Conservation (phyloP, 2,888 invertebrate genomes). For the Chelonus formosanus region DNA sequence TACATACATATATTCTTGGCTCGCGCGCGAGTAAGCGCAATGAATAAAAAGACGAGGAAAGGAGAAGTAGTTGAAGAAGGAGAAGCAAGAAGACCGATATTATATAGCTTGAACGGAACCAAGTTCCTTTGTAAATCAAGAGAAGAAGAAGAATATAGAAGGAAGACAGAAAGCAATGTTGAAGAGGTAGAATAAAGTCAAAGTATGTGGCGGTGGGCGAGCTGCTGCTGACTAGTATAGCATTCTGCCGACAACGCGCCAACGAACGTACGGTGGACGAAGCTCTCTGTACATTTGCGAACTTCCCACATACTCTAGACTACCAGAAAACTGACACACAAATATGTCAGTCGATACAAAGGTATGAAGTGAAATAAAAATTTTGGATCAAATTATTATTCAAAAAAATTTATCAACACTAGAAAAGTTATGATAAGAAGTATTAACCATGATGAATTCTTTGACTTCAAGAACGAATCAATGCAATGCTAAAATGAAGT, state of each 20-base stretch:
- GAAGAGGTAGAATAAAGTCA: constrained; percentile 43
- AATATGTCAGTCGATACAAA: not conserved
- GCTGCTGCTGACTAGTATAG: constrained; percentile 50
- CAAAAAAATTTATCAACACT: no score
- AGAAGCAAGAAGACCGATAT: constrained; percentile 13
- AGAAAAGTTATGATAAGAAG: no score
- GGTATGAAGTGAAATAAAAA: no score
- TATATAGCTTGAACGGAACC: constrained; percentile 30
- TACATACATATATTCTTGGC: constrained; percentile 31
- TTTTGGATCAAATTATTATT: no score
- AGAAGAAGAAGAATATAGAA: constrained; percentile 16
- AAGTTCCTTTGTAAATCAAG: constrained; percentile 20
- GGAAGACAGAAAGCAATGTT: constrained; percentile 37
- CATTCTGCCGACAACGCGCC: constrained; percentile 52
- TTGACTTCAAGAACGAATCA: no score
- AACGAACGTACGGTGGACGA: constrained; percentile 25
- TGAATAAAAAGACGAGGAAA: constrained; percentile 45
- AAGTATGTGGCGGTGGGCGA: constrained; percentile 49
- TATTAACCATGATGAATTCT: no score
- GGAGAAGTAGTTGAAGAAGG: constrained; percentile 6
- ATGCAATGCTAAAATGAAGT: no score
- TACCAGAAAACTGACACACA: not conserved
- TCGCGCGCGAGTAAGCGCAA: constrained; percentile 32
- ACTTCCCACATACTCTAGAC: constrained; percentile 25
- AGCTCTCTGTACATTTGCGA: constrained; percentile 18